Evolutionary conservation across 2,888 invertebrate genomes (phyloP).

Genomic region (Athetis lepigone): DNA sequence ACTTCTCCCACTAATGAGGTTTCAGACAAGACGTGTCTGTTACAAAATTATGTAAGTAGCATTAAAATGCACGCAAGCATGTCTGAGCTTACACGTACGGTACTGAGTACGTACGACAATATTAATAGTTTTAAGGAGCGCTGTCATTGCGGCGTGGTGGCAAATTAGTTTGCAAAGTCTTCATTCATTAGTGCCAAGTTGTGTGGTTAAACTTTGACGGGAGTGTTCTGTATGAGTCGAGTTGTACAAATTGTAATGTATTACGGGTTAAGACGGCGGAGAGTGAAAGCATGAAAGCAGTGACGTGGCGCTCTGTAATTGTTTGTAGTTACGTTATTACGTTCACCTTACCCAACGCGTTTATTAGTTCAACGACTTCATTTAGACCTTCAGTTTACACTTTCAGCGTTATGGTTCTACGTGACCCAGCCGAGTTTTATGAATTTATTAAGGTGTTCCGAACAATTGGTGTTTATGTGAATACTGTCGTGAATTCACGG

Average conservation of each 20-base stretch:
- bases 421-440: conserved; percentile 37
- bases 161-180: conserved; percentile 82
- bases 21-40: conserved; percentile 14
- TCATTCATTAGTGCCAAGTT: conserved; percentile 80
- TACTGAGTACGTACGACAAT: conserved; percentile 55
- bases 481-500: conserved; percentile 16
- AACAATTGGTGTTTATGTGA: conserved; percentile 35
- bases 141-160: conserved; percentile 73
- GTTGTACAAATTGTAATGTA: conserved; percentile 72
- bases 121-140: conserved; percentile 73
- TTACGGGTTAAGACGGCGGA: conserved; percentile 59
- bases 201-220: conserved; percentile 75
- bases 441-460: conserved; percentile 33
- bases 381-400: conserved; percentile 49
- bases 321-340: conserved; percentile 56
- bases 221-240: conserved; percentile 62
- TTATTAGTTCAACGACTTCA: conserved; percentile 53
- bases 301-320: conserved; percentile 54
- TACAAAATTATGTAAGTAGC: conserved; percentile 29
- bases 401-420: conserved; percentile 28
- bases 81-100: conserved; percentile 42
- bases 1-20: conserved; percentile 5
- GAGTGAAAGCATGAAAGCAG: conserved; percentile 60
- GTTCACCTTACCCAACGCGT: conserved; percentile 45
- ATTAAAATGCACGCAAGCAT: conserved; percentile 48